Conservation (phyloP, 2,888 invertebrate species). For the Drosophila kambysellisi region DNA sequence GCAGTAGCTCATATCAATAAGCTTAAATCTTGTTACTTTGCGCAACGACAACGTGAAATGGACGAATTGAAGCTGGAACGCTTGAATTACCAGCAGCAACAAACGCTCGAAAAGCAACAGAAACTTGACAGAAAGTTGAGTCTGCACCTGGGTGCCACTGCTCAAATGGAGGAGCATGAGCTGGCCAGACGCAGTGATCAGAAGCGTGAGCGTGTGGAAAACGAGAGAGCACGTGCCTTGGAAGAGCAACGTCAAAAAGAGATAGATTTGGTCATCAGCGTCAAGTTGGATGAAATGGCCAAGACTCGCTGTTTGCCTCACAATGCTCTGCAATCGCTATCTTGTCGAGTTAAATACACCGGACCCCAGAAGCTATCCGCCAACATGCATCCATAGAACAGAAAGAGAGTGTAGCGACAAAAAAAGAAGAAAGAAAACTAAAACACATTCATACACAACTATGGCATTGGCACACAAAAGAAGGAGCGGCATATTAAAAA, state of each 20-base stretch:
- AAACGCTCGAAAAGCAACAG: constrained; percentile 41
- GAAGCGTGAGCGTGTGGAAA: constrained; percentile 50
- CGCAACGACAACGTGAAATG: constrained; percentile 54
- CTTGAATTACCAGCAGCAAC: constrained; percentile 33
- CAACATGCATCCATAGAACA: constrained; percentile 3
- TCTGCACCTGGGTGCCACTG: constrained; percentile 53
- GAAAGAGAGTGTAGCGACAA: too few species aligned
- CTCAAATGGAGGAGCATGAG: constrained; percentile 68
- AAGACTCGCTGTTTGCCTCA: constrained; percentile 56
- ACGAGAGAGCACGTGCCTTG: constrained; percentile 5
- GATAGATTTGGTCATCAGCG: constrained; percentile 68
- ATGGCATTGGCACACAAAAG: too few species aligned
- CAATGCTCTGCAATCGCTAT: constrained; percentile 39
- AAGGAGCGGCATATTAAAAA: too few species aligned
- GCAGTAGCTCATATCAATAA: constrained; percentile 50
- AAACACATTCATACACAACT: too few species aligned
- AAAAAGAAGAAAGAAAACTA: too few species aligned
- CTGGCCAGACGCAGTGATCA: constrained; percentile 52
- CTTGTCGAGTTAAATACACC: constrained; percentile 52
- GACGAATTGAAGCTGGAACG: constrained; percentile 45
- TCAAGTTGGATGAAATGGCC: constrained; percentile 62
- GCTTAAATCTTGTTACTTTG: constrained; percentile 59
- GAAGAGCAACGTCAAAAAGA: constrained; percentile 60
- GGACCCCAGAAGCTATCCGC: constrained; percentile 32
- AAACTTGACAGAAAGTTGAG: constrained; percentile 33